phyloP scores from a whole-genome alignment of 2,113 vertebrate species.

The Galeopterus variegatus region DNA sequence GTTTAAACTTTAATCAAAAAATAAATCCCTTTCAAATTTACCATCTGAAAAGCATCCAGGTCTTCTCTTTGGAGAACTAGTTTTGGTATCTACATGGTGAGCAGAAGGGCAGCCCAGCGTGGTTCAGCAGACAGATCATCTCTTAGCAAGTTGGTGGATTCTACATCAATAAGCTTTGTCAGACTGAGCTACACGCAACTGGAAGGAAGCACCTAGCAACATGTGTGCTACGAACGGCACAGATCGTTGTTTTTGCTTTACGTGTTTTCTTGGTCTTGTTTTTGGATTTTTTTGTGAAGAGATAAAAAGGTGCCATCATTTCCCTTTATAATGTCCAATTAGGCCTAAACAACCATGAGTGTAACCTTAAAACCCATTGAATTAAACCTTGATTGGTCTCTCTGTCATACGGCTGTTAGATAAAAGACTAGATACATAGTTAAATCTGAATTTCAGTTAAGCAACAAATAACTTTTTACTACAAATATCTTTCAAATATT shows the following conservation, averaged over 20 bases:
- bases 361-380: not conserved
- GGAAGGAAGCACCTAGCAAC: not conserved
- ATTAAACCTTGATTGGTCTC: not conserved
- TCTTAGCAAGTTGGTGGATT: not conserved
- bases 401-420: not conserved
- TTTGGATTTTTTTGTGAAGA: not conserved
- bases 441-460: slow-evolving; percentile 33
- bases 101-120: not conserved
- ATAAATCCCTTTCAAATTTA: slow-evolving; percentile 18
- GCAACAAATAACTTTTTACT: not conserved
- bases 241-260: not conserved
- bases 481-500: not conserved
- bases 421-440: not conserved
- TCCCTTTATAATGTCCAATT: not conserved
- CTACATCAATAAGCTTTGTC: not conserved
- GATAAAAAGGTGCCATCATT: not conserved
- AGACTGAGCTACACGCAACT: not conserved
- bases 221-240: not conserved
- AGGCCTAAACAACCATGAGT: not conserved
- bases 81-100: not conserved
- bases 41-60: not conserved
- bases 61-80: not conserved
- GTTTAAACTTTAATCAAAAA: not conserved
- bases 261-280: not conserved
- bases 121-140: not conserved